Evolutionary conservation across 2,113 vertebrate species (phyloP), one percentile per base, ranked within the genome.

Genomic region (Phrynosoma blainvillii): DNA sequence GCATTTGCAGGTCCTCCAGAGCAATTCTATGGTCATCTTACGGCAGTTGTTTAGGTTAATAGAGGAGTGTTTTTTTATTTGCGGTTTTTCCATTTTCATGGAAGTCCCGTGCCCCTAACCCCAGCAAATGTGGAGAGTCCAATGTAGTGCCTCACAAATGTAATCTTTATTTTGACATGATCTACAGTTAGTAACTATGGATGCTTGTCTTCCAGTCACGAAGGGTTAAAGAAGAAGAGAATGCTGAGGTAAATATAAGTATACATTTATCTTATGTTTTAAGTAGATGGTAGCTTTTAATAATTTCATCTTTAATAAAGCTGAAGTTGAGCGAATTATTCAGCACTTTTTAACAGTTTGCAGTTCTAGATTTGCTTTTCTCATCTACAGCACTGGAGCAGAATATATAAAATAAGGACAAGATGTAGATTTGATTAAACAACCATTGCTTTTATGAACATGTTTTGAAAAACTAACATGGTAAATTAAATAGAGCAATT

Each of bases 181-280:
- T 36, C 42, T 54, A 23, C 81, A 88, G 27, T 84, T 95, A 91
- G 94, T 96, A 79, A 92, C 74, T 87, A 54, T 65, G 25, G 77
- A 2, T 70, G 3, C 86, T 96, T 97, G 52, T 96, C 95, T 96
- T 98, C 85, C 95, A 99, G 98, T 98, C 98, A 92, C 97, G 98
- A 97, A 98, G 98, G 97, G 96, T 99, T 91, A 98, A 96, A 97
- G 97, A 98, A 42, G 97, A 98, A 89, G 96, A 96, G 88, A 96
- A 95, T 10, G 73, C 91, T 90, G 97, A 97, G 96, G 97, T 97
- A 95, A 96, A 95, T 93, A 66, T 27, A 25, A 71, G 62, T 85
- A 81, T 88, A 30, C 65, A 56, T 1, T 47, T 71, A 21, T 88
- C 79, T 90, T 52, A 16, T 16, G 0, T 90, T 84, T 81, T 56